Evolutionary conservation across 2,888 invertebrate genomes (phyloP), one percentile per base, ranked within the genome.

Genomic region (Tinea semifulvella): DNA sequence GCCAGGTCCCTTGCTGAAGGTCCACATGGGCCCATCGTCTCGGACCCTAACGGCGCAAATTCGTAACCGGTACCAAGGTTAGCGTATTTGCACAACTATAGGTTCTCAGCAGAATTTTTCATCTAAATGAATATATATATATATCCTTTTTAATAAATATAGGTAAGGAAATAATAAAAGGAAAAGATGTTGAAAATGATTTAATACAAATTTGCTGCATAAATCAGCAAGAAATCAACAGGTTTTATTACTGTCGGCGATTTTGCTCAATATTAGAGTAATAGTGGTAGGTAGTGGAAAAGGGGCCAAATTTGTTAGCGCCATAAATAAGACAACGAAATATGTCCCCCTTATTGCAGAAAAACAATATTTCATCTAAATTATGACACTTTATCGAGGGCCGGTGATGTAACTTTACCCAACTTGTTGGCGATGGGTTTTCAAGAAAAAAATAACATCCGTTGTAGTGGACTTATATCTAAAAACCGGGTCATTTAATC

Each of bases 381-480:
- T 71, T 70, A 71, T 70, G 72, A 68, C 74, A 72, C 64, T 70
- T 69, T 71, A 67, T 68, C 67, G 72, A 68, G 67, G 72, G 70
- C 67, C 66, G 58, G 61, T 63, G 56, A 64, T 70, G 67, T 70
- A 66, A 70, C 71, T 72, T 74, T 74, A 73, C 68, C 63, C 52
- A 71, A 74, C 62, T 72, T 69, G 54, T 55, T 55, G 53, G 50
- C 56, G 60, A 65, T 68, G 58, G 68, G 63, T 64, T 66, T 63
- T 62, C 63, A 56, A 68, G 65, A 60, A 64, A 67, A 68, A 70
- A 68, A 66, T 65, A 67, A 66, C 57, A 60, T n/a, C n/a, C n/a
- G n/a, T n/a, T n/a, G n/a, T n/a, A n/a, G n/a, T n/a, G n/a, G n/a
- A n/a, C n/a, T n/a, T n/a, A n/a, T n/a, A n/a, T n/a, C n/a, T n/a